These are phyloP conservation scores for Pocillopora grandis DNA, from an alignment of 92 coral and sea anemone genomes.

Conservation along the genomic window DNA sequence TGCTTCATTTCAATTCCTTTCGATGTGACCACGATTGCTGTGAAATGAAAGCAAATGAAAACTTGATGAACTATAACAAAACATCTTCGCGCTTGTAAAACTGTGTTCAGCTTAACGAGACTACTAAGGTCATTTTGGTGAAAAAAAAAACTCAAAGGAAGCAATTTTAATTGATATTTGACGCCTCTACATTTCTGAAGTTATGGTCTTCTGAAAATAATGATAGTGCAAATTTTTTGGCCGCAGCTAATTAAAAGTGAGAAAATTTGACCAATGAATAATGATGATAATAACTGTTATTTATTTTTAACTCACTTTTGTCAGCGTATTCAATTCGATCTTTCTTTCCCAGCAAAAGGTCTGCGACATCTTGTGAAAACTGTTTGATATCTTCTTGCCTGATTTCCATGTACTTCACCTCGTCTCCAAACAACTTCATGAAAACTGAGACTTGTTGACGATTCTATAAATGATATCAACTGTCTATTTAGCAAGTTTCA, in stretches of 20 bases:
- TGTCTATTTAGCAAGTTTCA: not conserved
- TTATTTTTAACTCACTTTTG: conserved; percentile 36
- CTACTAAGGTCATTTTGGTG: too few species aligned
- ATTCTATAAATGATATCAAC: not conserved
- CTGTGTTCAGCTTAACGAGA: not conserved
- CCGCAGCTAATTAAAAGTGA: too few species aligned
- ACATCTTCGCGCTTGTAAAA: not conserved
- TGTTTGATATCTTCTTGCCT: conserved; percentile 41
- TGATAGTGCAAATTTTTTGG: too few species aligned
- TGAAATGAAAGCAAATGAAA: not conserved
- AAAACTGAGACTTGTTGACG: conserved; percentile 43
- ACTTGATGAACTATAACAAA: not conserved
- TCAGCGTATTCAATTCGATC: conserved; percentile 47
- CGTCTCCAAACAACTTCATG: conserved; percentile 74
- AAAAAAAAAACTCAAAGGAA: too few species aligned
- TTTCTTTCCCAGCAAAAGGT: conserved; percentile 55
- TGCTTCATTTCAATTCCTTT: conserved; percentile 54
- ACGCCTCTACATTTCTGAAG: too few species aligned
- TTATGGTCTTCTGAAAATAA: too few species aligned
- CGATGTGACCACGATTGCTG: conserved; percentile 69
- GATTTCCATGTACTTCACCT: conserved; percentile 55
- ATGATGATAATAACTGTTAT: too few species aligned
- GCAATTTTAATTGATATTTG: too few species aligned
- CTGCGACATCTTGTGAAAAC: conserved; percentile 42
- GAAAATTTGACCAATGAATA: too few species aligned